Percentiles rank a stretch among this genome's conserved stretches.
Conservation (phyloP, 2,888 invertebrate genomes). For the Ctenicera cuprea region DNA sequence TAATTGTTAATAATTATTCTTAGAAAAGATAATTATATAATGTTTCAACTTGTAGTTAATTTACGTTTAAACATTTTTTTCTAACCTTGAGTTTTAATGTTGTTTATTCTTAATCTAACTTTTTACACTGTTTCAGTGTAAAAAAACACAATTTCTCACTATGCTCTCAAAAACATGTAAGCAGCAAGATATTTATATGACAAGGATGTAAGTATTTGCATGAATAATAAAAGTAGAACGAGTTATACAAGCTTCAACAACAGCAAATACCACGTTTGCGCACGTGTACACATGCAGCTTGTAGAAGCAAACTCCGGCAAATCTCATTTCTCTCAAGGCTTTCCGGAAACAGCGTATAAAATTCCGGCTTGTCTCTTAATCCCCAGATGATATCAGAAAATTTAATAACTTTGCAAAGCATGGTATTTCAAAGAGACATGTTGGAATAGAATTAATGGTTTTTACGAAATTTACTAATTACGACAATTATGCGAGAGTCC, state of each 20-base stretch:
- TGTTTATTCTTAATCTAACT: not conserved
- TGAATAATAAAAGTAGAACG: slow-evolving; percentile 47
- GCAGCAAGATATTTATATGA: slow-evolving; percentile 22
- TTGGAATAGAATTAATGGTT: slow-evolving; percentile 42
- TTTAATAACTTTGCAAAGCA: slow-evolving; percentile 49
- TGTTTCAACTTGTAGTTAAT: too few relatives aligned
- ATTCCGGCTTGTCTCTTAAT: slow-evolving; percentile 49
- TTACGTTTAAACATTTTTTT: too few relatives aligned
- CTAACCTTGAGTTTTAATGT: not conserved
- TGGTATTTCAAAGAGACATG: slow-evolving; percentile 49
- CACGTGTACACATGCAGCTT: slow-evolving; percentile 46
- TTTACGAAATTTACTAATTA: slow-evolving; percentile 43
- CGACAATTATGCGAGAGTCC: slow-evolving; percentile 39
- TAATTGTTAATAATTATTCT: too few relatives aligned
- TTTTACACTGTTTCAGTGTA: not conserved
- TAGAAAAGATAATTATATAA: too few relatives aligned
- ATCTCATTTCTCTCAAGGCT: slow-evolving; percentile 46
- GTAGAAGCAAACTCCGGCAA: slow-evolving; percentile 46
- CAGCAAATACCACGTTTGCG: slow-evolving; percentile 48
- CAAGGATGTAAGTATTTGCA: slow-evolving; percentile 43
- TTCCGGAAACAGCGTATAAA: slow-evolving; percentile 47
- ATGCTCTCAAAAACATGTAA: slow-evolving; percentile 17
- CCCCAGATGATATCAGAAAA: slow-evolving; percentile 49
- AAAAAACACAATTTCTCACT: slow-evolving; percentile 7
- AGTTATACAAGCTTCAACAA: slow-evolving; percentile 45